phyloP scores from a whole-genome alignment of 2,113 vertebrate species.

The Lamprotornis superbus region DNA sequence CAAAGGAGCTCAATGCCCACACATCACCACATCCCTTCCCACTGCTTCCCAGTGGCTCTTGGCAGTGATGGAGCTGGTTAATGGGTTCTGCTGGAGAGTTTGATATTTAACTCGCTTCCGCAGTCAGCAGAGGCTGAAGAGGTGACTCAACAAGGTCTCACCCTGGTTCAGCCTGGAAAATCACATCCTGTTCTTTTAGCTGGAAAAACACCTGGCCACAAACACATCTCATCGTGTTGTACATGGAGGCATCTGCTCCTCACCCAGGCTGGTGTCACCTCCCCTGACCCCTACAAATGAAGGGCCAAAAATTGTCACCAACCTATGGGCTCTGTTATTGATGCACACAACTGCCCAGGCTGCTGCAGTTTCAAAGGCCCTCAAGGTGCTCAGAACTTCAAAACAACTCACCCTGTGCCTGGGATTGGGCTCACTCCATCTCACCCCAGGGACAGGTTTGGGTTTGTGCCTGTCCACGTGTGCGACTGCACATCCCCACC shows the following conservation, averaged over 20 bases:
- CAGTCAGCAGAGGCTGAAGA: background rate
- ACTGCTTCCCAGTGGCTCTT: background rate
- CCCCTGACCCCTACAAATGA: rapidly evolving
- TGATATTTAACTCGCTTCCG: background rate
- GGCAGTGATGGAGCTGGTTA: background rate
- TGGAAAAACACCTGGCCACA: background rate
- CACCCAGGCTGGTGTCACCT: background rate
- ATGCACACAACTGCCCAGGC: rapidly evolving
- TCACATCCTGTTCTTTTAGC: background rate
- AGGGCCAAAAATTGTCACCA: background rate
- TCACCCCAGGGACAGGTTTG: background rate
- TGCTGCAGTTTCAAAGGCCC: background rate
- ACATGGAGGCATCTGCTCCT: background rate
- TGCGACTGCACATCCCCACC: background rate
- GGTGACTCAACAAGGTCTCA: background rate
- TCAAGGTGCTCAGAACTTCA: background rate
- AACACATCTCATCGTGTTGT: background rate
- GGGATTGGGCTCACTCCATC: background rate
- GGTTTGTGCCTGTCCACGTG: background rate
- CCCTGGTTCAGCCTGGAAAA: background rate
- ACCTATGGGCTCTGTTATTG: background rate
- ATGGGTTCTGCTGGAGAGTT: background rate
- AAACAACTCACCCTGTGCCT: background rate
- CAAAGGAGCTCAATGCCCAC: background rate
- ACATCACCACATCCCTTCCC: background rate